Conservation (phyloP, 1,140 invertebrate genomes). For the Leucophenga varia region DNA sequence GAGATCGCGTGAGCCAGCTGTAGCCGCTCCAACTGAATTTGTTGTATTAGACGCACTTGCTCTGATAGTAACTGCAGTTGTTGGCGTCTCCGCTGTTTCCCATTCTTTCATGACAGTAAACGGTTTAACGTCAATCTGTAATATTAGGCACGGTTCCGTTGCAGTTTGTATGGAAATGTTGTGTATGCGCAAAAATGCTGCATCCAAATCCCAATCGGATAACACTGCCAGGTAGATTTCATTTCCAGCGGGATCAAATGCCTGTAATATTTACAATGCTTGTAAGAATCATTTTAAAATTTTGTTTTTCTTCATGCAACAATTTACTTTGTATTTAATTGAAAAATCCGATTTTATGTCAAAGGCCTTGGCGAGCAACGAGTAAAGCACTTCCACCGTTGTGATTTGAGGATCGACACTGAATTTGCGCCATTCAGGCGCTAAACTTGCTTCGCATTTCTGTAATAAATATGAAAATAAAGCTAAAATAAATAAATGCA, state of each 20-base stretch:
- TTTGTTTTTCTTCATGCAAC: background rate
- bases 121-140: conserved; percentile 85
- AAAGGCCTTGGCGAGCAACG: conserved; percentile 90
- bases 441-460: conserved; percentile 80
- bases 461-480: conserved; percentile 53
- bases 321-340: conserved; percentile 84
- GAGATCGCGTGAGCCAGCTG: conserved; percentile 31
- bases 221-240: conserved; percentile 86
- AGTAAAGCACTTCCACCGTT: conserved; percentile 89
- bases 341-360: conserved; percentile 92
- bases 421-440: conserved; percentile 86
- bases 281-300: conserved; percentile 1
- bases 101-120: conserved; percentile 79
- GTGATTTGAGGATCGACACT: conserved; percentile 96
- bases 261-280: conserved; percentile 43
- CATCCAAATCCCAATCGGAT: conserved; percentile 96
- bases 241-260: conserved; percentile 83
- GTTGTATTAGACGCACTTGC: too few species aligned
- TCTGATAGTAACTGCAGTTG: background rate
- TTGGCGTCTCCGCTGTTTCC: conserved; percentile 55
- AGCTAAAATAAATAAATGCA: background rate
- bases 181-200: conserved; percentile 82
- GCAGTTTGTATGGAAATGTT: conserved; percentile 69
- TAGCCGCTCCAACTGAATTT: conserved; percentile 33
- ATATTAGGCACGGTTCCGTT: conserved; percentile 81